Percentiles rank a stretch among this genome's conserved stretches.
Evolutionary conservation across 2,113 vertebrate genomes (phyloP).

Genomic region (Gadus chalcogrammus): DNA sequence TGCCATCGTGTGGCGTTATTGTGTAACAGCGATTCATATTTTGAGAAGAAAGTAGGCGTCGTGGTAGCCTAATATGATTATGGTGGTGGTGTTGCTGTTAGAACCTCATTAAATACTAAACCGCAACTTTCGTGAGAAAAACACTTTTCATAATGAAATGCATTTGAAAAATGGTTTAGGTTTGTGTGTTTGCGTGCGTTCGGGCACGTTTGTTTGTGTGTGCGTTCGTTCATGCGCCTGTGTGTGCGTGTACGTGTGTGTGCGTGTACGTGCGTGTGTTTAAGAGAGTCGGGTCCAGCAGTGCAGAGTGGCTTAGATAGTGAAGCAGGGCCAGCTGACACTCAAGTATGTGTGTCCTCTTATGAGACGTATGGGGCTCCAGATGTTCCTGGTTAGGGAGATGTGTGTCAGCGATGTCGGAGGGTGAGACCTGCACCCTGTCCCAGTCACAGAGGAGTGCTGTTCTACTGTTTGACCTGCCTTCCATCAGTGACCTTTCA

Average conservation of each 20-base stretch:
- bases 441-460: conserved; percentile 48
- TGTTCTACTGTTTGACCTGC: conserved; percentile 47
- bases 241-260: not conserved
- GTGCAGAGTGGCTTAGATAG: conserved; percentile 15
- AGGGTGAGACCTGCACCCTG: conserved; percentile 56
- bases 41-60: not conserved
- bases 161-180: not conserved
- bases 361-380: conserved; percentile 57
- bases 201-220: not conserved
- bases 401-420: conserved; percentile 62
- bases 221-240: not conserved
- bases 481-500: conserved; percentile 50
- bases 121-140: too few relatives aligned
- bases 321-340: conserved; percentile 47
- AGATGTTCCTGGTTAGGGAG: conserved; percentile 64
- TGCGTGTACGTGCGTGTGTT: not conserved
- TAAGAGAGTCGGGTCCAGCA: conserved; percentile 4
- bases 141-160: too few relatives aligned
- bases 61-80: not conserved
- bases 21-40: conserved; percentile 15
- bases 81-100: too few relatives aligned
- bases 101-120: too few relatives aligned
- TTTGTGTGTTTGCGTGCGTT: not conserved
- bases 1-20: conserved; percentile 63
- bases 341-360: conserved; percentile 50